These are phyloP conservation scores for Tapera naevia DNA, from an alignment of 2,797 vertebrate species.

Conservation along the genomic window DNA sequence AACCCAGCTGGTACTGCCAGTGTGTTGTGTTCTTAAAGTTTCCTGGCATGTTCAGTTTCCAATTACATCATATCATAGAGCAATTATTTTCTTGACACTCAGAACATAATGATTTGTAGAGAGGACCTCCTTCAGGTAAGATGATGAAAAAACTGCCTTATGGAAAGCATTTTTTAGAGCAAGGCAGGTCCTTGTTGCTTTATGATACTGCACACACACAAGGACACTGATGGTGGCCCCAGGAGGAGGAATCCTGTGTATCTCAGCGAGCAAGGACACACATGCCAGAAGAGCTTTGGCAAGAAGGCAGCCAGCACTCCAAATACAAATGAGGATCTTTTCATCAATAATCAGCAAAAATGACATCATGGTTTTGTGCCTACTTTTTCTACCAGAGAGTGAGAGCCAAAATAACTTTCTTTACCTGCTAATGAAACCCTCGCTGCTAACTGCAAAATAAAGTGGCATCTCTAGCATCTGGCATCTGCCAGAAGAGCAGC, in stretches of 20 bases:
- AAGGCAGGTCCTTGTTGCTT: not conserved
- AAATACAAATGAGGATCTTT: not conserved
- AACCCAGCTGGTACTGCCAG: not conserved
- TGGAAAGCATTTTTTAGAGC: not conserved
- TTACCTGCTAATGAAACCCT: not conserved
- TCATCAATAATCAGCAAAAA: not conserved
- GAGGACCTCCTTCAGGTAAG: not conserved
- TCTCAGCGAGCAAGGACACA: no score
- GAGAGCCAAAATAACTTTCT: not conserved
- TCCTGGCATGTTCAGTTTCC: not conserved
- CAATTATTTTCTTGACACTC: not conserved
- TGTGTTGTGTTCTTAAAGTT: not conserved
- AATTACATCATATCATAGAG: not conserved
- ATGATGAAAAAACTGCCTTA: not conserved
- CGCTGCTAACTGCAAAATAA: not conserved
- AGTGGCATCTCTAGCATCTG: not conserved
- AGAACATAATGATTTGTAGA: not conserved
- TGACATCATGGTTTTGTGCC: accelerated
- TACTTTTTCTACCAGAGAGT: not conserved
- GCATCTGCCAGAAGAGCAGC: not conserved
- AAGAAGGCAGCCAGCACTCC: not conserved
- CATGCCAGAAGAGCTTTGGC: not conserved
- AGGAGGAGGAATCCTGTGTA: not conserved
- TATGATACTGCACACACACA: no score
- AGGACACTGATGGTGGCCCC: not conserved